phyloP scores from a whole-genome alignment of 2,797 vertebrate genomes.

The Crocidura indochinensis region DNA sequence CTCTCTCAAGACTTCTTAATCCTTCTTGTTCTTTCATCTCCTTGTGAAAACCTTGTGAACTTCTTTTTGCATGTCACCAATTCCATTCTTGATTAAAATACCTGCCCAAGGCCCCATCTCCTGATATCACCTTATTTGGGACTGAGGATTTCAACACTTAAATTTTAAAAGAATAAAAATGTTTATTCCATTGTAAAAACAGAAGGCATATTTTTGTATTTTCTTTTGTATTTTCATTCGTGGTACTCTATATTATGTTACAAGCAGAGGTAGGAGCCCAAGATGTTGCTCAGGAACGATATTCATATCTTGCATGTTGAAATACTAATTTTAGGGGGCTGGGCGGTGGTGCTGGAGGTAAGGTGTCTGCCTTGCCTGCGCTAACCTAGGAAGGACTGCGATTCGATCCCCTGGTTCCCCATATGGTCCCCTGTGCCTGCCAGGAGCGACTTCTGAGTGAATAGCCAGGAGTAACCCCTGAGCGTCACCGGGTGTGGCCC shows the following conservation, averaged over 20 bases:
- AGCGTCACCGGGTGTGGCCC: no score
- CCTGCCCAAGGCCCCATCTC: not conserved
- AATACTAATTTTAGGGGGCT: no score
- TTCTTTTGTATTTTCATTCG: constrained; percentile 15
- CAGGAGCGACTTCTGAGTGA: no score
- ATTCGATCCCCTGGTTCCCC: no score
- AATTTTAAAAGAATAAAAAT: not conserved
- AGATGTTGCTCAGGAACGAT: not conserved
- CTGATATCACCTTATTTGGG: not conserved
- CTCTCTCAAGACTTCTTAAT: not conserved
- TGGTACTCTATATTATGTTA: not conserved
- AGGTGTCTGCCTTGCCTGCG: no score
- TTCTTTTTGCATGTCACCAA: not conserved
- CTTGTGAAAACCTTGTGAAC: not conserved
- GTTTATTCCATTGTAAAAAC: not conserved
- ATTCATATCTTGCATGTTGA: no score
- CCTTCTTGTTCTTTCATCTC: not conserved
- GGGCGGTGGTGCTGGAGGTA: no score
- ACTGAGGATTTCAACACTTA: not conserved
- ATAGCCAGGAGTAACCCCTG: no score
- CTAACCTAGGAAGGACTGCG: no score
- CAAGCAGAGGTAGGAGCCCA: not conserved
- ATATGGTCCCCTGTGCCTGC: no score
- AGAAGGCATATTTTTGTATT: not conserved
- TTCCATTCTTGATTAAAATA: not conserved